Evolutionary conservation across 2,888 invertebrate species (phyloP).

Genomic region (Xestia ashworthii): DNA sequence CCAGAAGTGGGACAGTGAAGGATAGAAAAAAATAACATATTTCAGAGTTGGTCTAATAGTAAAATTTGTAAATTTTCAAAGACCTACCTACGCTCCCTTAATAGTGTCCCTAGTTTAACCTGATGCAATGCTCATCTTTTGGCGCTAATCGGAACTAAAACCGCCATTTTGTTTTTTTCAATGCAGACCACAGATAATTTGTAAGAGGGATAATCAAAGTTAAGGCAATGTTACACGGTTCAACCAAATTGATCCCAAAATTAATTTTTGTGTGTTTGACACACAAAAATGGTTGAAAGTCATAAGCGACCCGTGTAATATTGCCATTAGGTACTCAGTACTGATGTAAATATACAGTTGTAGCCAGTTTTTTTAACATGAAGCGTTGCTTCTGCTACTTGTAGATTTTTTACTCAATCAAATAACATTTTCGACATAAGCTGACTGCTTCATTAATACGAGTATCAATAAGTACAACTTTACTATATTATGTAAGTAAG

Average conservation of each 20-base stretch:
- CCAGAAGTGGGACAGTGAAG: no score
- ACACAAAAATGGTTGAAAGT: not conserved
- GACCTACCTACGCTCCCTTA: no score
- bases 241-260: not conserved
- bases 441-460: not conserved
- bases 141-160: not conserved
- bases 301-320: not conserved
- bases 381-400: not conserved
- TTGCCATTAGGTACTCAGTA: not conserved
- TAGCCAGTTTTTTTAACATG: constrained; percentile 15
- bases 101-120: no score
- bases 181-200: constrained; percentile 1
- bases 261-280: not conserved
- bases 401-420: not conserved
- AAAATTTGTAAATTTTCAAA: not conserved
- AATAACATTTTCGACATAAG: constrained; percentile 8
- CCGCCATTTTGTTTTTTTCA: not conserved
- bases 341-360: constrained; percentile 1
- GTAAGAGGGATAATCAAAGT: not conserved
- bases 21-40: not conserved
- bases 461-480: constrained; percentile 5
- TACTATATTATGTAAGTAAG: not conserved
- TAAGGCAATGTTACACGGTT: constrained; percentile 11
- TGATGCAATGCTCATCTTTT: not conserved
- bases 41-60: not conserved